Base-by-base conservation (phyloP, 2,113 vertebrate genomes). In the Aix galericulata region DNA sequence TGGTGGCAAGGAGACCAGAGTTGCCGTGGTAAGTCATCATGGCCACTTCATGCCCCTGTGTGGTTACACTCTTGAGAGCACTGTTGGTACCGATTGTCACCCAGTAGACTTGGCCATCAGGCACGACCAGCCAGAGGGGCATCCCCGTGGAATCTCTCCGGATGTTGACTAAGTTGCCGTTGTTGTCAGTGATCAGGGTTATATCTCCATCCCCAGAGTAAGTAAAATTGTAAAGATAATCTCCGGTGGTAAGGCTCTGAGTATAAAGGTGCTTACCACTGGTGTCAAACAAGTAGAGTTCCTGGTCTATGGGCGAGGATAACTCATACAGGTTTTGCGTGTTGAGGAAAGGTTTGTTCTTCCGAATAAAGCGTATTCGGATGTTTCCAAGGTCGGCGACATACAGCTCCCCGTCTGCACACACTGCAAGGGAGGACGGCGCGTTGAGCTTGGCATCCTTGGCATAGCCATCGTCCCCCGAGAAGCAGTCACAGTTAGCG, bases 401-500 rank as follows among this genome's bases (percentile, higher is more conserved):
- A 0, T 99, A 99, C 64, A 99, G 98, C 77, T 99, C 99, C 9
- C 99, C 99, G 0, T 99, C 99, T 0, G 99, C 98, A 13, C 99
- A 99, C 38, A 99, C 99, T 0, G 99, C 99, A 3, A 99, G 97
- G 25, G 99, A 99, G 16, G 99, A 99, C 0, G 99, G 99, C 0
- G 98, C 98, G 4, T 99, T 99, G 22, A 99, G 98, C 84, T 99
- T 99, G 66, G 99, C 99, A 10, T 99, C 99, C 96, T 99, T 99
- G 91, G 99, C 99, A 1, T 99, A 99, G 68, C 99, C 99, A 17
- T 99, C 99, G 0, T 99, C 99, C 23, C 99, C 99, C 0, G 99
- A 99, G 97, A 99, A 99, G 91, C 99, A 99, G 88, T 99, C 99
- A 32, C 99, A 99, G 98, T 99, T 99, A 78, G 98, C 99, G 14